Evolutionary conservation across 37 sponge, comb jelly and placozoan genomes (phyloP), one percentile per base, ranked within the genome.

Genomic region (Petrosia ficiformis): DNA sequence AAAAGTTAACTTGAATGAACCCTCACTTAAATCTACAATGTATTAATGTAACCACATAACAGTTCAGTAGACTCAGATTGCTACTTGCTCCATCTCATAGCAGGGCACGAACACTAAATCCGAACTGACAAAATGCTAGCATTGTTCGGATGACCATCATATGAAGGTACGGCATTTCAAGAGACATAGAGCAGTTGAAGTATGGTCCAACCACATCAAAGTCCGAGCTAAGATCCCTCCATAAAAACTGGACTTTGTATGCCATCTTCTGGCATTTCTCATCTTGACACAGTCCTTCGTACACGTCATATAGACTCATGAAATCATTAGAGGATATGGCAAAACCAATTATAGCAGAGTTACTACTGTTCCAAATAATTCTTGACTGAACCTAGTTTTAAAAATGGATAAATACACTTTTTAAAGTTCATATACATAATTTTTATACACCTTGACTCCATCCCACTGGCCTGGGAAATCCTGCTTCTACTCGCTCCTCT

Each of bases 201-300:
- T 77, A 77, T 6, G 77, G 75, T 4, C 75, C 75, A 2, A 74
- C 75, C 36, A 74, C 59, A 39, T 78, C 77, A 77, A 77, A 77
- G 32, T 64, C 44, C 16, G 67, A 66, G 4, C 57, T 32, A 3
- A 74, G 32, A 42, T 74, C 75, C 22, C 75, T 57, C 61, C 75
- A 74, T 4, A 76, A 11, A 77, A 77, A 77, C 33, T 77, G 77
- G 25, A 77, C 25, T 14, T 65, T 41, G 31, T 77, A 77, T 6
- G 77, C 21, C 39, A 67, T 77, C 33, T 77, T 64, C 67, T 77
- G 77, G 32, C 38, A 39, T 30, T 39, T 30, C 28, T 77, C 77
- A 5, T n/a, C 68, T 4, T 36, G 10, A 4, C 40, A 38, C 26
- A 77, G 32, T 2, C 38, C 52, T 5, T 66, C 68, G 41, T 77